Conservation (phyloP, 2,888 invertebrate genomes). For the Limnephilus marmoratus region DNA sequence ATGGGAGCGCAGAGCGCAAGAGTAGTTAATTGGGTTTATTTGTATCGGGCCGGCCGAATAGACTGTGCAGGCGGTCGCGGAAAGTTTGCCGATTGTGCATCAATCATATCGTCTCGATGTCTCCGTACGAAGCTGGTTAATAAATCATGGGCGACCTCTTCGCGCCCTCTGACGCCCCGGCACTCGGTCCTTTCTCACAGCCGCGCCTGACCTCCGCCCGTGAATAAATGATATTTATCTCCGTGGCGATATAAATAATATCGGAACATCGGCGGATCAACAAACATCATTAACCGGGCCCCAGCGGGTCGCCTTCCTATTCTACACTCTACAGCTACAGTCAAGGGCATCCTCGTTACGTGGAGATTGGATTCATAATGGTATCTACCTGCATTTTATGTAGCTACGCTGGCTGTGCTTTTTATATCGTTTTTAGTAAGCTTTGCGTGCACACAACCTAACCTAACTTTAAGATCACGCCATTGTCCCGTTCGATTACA, state of each 20-base stretch:
- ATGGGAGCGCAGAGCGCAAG: conserved; percentile 10
- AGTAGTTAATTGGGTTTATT: conserved; percentile 51
- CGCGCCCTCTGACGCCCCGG: conserved; percentile 52
- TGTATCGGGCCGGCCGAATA: conserved; percentile 42
- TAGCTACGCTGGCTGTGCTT: neutral
- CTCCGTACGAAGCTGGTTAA: conserved; percentile 53
- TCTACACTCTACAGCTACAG: neutral
- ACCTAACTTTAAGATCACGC: neutral
- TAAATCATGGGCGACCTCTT: conserved; percentile 59
- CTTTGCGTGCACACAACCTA: neutral
- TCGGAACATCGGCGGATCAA: conserved; percentile 60
- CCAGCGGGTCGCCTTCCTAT: conserved; percentile 61
- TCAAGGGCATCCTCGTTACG: conserved; percentile 40
- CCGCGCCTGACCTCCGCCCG: conserved; percentile 50
- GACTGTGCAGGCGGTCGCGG: conserved; percentile 38
- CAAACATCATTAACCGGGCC: conserved; percentile 62
- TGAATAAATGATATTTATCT: conserved; percentile 64
- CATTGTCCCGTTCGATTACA: neutral
- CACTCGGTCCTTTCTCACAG: conserved; percentile 57
- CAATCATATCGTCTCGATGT: conserved; percentile 62
- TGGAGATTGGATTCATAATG: conserved; percentile 3
- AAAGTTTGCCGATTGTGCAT: conserved; percentile 50
- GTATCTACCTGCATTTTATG: neutral
- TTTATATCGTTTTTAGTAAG: neutral
- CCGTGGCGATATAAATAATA: conserved; percentile 62